These are phyloP conservation scores for Characodon lateralis DNA, from an alignment of 2,797 vertebrate genomes.

Conservation along the genomic window DNA sequence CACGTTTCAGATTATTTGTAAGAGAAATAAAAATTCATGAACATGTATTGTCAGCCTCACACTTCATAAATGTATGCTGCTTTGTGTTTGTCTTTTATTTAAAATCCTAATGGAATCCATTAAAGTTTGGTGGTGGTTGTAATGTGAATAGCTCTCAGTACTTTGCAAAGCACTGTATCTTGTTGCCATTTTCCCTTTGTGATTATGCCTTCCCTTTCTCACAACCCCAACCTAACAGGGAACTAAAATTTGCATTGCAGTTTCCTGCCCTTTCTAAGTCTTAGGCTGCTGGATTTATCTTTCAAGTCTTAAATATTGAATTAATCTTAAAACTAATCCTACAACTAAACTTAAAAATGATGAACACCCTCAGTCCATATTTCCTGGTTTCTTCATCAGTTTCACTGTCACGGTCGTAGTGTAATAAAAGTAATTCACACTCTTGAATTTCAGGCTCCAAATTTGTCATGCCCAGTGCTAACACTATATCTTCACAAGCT, in stretches of 20 bases:
- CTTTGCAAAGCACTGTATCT: not conserved
- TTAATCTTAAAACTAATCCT: constrained; percentile 8
- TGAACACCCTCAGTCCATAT: not conserved
- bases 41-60: not conserved
- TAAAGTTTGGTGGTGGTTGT: not conserved
- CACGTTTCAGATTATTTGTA: too few species aligned
- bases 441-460: constrained; percentile 9
- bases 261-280: not conserved
- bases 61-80: not conserved
- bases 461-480: constrained; percentile 1
- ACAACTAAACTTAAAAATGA: constrained; percentile 1
- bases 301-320: constrained; percentile 1
- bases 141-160: not conserved
- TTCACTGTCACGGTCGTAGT: not conserved
- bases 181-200: not conserved
- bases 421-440: constrained; percentile 3
- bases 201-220: not conserved
- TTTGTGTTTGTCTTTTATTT: not conserved
- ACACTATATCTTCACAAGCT: constrained; percentile 6
- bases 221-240: not conserved
- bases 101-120: not conserved
- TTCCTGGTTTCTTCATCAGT: constrained; percentile 1
- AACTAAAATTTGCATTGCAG: constrained; percentile 1
- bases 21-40: not conserved
- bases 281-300: not conserved